Base-by-base conservation (phyloP, 2,113 vertebrate species). In the Amazona vittata region DNA sequence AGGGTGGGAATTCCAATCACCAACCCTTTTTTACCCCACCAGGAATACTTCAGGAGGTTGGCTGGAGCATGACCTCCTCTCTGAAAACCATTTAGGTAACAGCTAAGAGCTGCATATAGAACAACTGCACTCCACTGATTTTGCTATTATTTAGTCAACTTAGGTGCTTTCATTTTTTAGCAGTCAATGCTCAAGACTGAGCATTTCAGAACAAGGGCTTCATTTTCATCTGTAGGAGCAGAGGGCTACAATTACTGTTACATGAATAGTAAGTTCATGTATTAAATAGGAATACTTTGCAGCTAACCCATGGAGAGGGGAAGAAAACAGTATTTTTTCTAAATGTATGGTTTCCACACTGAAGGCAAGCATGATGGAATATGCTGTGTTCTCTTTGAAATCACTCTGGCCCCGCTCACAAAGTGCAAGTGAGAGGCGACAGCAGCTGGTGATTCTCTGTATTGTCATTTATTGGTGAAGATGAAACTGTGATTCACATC, bases 381-480 rank as follows among this genome's bases (percentile, higher is more conserved):
- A 22, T 14, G n/a, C 17, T 28, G 21, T 65, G 1, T 75, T 55
- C 53, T 20, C 68, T 24, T 77, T 44, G 49, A 44, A 53, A 29
- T 70, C 25, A 35, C 33, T 1, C 26, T 80, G 78, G 53, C 55
- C 31, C 49, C 67, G 35, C 29, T 15, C 2, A 44, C 46, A 69
- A 90, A 69, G 71, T 95, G 82, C 79, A 81, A 93, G 94, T 67
- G 91, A 95, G 86, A 94, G 83, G 55, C 94, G 69, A 89, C 94
- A 68, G 81, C 18, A 28, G 81, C 74, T 26, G 15, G 29, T 24
- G 13, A 83, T 96, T 93, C 85, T 90, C 71, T 17, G 6, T 4
- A 69, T 64, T 47, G 60, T 93, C 90, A 24, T 95, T 96, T 96
- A 95, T 96, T 96, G 55, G 92, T 86, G 86, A 89, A 64, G 86